Evolutionary conservation across 2,888 invertebrate species (phyloP).

Genomic region (Folsomia candida): DNA sequence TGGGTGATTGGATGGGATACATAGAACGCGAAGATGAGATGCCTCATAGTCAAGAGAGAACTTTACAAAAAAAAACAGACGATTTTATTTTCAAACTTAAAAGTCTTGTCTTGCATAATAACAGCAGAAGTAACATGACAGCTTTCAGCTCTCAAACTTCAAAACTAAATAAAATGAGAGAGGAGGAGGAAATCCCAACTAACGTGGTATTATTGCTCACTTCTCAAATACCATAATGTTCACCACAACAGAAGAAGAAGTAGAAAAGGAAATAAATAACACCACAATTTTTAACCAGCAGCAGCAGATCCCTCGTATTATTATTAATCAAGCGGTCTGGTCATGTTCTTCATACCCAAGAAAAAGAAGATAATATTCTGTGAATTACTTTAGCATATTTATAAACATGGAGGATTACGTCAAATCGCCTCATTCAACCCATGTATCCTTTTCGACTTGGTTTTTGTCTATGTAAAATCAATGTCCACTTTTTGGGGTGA

Average conservation of each 20-base stretch:
- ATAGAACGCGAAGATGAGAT: not conserved
- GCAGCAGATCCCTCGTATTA: too few relatives aligned
- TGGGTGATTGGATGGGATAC: conserved; percentile 5
- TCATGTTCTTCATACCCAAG: not conserved
- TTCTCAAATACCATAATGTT: too few relatives aligned
- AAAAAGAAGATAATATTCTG: not conserved
- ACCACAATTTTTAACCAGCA: not conserved
- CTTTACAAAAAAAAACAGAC: not conserved
- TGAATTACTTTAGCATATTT: not conserved
- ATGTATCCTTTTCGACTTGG: not conserved
- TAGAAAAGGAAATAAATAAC: not conserved
- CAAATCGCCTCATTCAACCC: too few relatives aligned
- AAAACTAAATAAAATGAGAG: not conserved
- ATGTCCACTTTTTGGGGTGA: too few relatives aligned
- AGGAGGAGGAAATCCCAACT: not conserved
- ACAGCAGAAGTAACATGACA: not conserved
- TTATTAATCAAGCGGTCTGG: not conserved
- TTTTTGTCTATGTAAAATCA: too few relatives aligned
- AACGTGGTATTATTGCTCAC: too few relatives aligned
- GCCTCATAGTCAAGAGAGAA: not conserved
- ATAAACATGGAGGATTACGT: not conserved
- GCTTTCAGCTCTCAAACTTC: not conserved
- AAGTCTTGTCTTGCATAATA: not conserved
- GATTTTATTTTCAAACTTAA: conserved; percentile 2
- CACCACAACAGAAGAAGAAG: too few relatives aligned